Evolutionary conservation across 1,140 invertebrate genomes (phyloP).

Genomic region (Lordiphosa collinella): DNA sequence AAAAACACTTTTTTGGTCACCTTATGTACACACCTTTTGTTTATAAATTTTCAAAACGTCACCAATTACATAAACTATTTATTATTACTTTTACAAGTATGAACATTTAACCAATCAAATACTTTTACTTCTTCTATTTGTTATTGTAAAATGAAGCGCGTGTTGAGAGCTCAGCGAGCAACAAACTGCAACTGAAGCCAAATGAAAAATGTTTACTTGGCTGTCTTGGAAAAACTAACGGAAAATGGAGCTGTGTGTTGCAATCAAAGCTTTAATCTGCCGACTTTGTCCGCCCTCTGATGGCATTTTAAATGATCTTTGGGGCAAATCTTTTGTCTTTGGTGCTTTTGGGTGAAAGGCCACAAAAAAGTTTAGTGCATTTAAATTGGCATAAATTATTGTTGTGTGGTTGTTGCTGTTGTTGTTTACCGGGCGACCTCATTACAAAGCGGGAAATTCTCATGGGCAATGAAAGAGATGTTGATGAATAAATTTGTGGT

Average conservation of each 20-base stretch:
- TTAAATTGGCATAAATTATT: constrained; percentile 56
- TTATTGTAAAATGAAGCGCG: constrained; percentile 38
- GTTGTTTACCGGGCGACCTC: constrained; percentile 17
- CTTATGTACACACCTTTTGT: constrained; percentile 24
- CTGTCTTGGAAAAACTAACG: constrained; percentile 40
- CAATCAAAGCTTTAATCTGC: constrained; percentile 26
- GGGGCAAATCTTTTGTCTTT: constrained; percentile 22
- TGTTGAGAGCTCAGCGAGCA: constrained; percentile 41
- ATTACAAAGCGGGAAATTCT: constrained; percentile 31
- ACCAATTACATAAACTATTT: constrained; percentile 12
- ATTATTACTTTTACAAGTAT: background rate
- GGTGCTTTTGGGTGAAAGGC: constrained; percentile 51
- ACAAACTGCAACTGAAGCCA: constrained; percentile 76
- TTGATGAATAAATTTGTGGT: constrained; percentile 36
- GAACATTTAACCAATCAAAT: constrained; percentile 8
- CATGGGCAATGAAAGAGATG: constrained; percentile 21
- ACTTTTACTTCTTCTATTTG: constrained; percentile 1
- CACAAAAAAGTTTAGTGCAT: constrained; percentile 42
- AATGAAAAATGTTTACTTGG: constrained; percentile 43
- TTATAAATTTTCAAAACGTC: background rate
- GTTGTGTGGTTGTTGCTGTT: constrained; percentile 22
- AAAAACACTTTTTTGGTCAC: constrained; percentile 14
- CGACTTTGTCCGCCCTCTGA: constrained; percentile 32
- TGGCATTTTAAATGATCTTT: constrained; percentile 64
- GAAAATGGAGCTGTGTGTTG: constrained; percentile 62